Evolutionary conservation across 2,113 vertebrate genomes (phyloP).

Genomic region (Excalfactoria chinensis): DNA sequence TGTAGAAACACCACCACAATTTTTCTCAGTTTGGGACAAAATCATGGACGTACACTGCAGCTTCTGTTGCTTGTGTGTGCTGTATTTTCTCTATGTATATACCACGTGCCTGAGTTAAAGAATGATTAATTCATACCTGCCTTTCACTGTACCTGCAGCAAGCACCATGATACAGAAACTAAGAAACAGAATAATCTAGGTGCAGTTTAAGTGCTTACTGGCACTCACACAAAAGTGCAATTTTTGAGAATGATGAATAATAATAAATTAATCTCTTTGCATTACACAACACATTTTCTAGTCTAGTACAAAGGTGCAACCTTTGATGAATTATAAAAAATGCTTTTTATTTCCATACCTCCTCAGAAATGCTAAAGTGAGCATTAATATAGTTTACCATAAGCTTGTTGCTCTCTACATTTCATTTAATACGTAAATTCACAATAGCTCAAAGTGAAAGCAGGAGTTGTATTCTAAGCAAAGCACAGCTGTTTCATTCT

Average conservation of each 20-base stretch:
- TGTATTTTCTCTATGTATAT: not conserved
- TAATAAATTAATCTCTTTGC: not conserved
- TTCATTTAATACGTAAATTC: not conserved
- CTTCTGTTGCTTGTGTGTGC: not conserved
- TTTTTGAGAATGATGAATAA: slow-evolving; percentile 2
- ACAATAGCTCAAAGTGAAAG: not conserved
- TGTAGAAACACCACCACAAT: not conserved
- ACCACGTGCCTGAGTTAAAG: not conserved
- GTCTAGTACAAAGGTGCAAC: slow-evolving; percentile 16
- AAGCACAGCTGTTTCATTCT: not conserved
- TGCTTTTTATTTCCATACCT: not conserved
- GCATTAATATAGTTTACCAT: not conserved
- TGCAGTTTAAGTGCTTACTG: not conserved
- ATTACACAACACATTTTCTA: slow-evolving; percentile 13
- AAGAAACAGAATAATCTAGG: not conserved
- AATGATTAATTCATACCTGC: not conserved
- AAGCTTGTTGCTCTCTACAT: not conserved
- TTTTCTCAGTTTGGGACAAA: not conserved
- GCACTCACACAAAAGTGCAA: not conserved
- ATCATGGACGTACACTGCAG: not conserved
- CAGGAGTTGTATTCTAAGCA: not conserved
- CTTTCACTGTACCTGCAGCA: not conserved
- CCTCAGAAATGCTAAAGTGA: not conserved
- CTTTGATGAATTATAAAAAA: slow-evolving; percentile 16
- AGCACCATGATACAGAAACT: not conserved